Conservation (phyloP, 2,113 vertebrate species). For the Conger conger region DNA sequence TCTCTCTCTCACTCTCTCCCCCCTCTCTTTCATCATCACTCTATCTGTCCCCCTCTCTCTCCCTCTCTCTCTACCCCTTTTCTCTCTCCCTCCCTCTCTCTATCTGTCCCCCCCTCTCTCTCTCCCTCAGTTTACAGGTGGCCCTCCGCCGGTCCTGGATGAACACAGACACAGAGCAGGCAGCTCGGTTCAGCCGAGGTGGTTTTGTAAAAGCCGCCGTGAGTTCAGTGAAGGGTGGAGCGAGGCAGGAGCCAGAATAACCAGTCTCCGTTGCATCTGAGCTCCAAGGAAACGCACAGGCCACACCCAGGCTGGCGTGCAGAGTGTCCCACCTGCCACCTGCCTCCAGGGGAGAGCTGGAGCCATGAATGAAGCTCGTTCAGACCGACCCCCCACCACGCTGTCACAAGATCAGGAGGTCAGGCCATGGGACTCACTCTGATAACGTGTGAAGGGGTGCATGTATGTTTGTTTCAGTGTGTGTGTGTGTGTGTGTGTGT, state of each 20-base stretch:
- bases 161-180: no score
- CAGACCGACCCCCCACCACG: background rate
- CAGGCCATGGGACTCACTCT: constrained; percentile 40
- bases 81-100: no score
- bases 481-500: no score
- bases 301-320: background rate
- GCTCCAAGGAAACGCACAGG: background rate
- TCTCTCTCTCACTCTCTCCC: no score
- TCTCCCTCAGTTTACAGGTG: background rate
- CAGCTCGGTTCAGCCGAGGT: background rate
- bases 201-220: background rate
- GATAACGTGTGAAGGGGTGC: constrained; percentile 6
- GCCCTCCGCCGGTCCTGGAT: no score
- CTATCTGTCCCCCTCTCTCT: background rate
- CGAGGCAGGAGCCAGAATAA: background rate
- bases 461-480: no score
- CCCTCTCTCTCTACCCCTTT: background rate
- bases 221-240: background rate
- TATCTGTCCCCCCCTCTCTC: background rate
- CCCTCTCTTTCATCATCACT: no score
- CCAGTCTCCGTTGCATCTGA: background rate
- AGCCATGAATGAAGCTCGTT: background rate
- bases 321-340: background rate
- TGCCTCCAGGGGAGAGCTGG: background rate
- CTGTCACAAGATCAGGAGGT: background rate